These are phyloP conservation scores for Dicranocentrus wangi DNA, from an alignment of 2,888 invertebrate species.

Conservation along the genomic window DNA sequence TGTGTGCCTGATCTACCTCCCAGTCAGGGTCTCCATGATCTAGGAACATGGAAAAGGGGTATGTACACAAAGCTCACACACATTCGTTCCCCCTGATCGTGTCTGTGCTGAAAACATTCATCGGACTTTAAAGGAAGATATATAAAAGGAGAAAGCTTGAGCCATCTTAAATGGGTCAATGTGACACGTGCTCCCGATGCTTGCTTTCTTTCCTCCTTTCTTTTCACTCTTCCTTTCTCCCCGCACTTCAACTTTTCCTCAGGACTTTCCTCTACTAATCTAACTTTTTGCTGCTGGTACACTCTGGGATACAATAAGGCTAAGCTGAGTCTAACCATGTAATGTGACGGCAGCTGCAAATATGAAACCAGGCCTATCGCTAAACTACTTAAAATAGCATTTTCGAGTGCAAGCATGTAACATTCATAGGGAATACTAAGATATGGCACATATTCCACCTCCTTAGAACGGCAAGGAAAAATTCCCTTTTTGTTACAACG, in stretches of 20 bases:
- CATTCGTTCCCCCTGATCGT: conserved; percentile 23
- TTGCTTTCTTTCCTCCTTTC: conserved; percentile 50
- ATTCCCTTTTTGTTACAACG: conserved; percentile 8
- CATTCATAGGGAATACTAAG: conserved; percentile 8
- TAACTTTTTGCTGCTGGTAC: conserved; percentile 29
- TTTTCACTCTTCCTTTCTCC: conserved; percentile 31
- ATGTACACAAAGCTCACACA: conserved; percentile 15
- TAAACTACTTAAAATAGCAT: conserved; percentile 8
- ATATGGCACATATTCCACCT: conserved; percentile 8
- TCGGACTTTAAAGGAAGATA: conserved; percentile 47
- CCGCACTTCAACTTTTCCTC: conserved; percentile 42
- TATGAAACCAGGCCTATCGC: conserved; percentile 16
- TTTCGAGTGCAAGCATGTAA: conserved; percentile 8
- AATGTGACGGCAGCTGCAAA: conserved; percentile 51
- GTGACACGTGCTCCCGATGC: conserved; percentile 72
- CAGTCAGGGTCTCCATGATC: conserved; percentile 17
- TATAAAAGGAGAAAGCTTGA: conserved; percentile 45
- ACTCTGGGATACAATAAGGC: not conserved
- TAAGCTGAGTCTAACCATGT: not conserved
- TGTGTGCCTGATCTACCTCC: no score
- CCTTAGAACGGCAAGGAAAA: not conserved
- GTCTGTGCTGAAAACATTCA: conserved; percentile 45
- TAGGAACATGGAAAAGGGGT: not conserved
- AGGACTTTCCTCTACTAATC: conserved; percentile 43
- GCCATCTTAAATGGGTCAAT: conserved; percentile 69